Evolutionary conservation across 2,888 invertebrate genomes (phyloP).

Genomic region (Morinoia aosen): DNA sequence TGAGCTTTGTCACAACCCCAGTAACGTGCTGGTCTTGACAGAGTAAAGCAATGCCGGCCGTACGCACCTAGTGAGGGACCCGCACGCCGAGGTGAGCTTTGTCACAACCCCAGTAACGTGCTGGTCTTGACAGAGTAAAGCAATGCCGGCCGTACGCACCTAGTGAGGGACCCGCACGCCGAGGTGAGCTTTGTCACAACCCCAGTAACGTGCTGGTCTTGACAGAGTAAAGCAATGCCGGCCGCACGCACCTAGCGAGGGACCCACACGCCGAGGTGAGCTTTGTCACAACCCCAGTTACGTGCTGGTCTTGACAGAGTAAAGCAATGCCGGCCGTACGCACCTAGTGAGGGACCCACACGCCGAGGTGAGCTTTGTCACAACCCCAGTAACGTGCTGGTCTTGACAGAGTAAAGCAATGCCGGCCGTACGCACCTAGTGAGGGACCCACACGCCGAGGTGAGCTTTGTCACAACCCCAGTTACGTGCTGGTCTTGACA

Average conservation of each 20-base stretch:
- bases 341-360: conserved; percentile 84
- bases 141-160: conserved; percentile 83
- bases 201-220: too few species aligned
- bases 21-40: too few species aligned
- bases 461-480: too few species aligned
- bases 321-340: conserved; percentile 83
- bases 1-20: too few species aligned
- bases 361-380: conserved; percentile 75
- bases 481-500: too few species aligned
- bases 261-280: conserved; percentile 78
- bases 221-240: too few species aligned
- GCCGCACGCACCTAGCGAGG: conserved; percentile 81
- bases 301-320: too few species aligned
- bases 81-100: conserved; percentile 76
- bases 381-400: too few species aligned
- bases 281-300: too few species aligned
- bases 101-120: too few species aligned
- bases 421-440: conserved; percentile 84
- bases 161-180: conserved; percentile 81
- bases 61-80: conserved; percentile 82
- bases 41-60: conserved; percentile 86
- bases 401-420: too few species aligned
- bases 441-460: conserved; percentile 78
- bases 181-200: conserved; percentile 76
- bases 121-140: too few species aligned